Base-by-base conservation (phyloP, 2,113 vertebrate genomes). In the Papio anubis region DNA sequence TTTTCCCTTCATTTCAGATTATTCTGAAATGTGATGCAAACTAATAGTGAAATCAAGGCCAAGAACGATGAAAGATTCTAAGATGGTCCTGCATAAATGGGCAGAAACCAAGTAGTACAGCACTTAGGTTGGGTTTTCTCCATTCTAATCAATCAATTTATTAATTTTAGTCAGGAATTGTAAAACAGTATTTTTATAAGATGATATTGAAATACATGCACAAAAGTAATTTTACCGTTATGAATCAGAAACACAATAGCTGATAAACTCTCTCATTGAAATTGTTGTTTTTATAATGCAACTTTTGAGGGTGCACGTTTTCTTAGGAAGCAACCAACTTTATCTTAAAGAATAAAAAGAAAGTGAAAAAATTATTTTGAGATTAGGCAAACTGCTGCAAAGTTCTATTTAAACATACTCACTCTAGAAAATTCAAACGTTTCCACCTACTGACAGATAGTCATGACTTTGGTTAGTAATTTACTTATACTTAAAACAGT, bases 151-250 rank as follows among this genome's bases (percentile, higher is more conserved):
- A 66, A 61, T 35, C 10, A 16, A 21, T 25, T 94, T 32, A 35
- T 72, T 80, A 27, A 95, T 90, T 76, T 48, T 25, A 61, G 4
- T 5, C 48, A 76, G 25, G 0, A 94, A 14, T 8, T 59, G 8
- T 68, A 52, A 78, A 81, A 66, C 10, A 78, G 40, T 16, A 92
- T 83, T 92, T 93, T 84, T 70, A 25, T 75, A 96, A 96, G 11
- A 20, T 90, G 4, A 55, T 57, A 85, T 32, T 73, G 35, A 86
- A 61, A 75, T 84, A 59, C 10, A n/a, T 38, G 55, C 40, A 79
- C 17, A 94, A 72, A 68, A 57, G 52, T 48, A 91, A 55, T 68
- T 64, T 88, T 64, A 89, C 64, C 64, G 18, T 30, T 79, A 3
- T 78, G 12, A 81, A 20, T 48, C 73, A 82, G 52, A 90, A 90